Base-by-base conservation (phyloP, 2,888 invertebrate genomes). In the Conops quadrifasciatus region DNA sequence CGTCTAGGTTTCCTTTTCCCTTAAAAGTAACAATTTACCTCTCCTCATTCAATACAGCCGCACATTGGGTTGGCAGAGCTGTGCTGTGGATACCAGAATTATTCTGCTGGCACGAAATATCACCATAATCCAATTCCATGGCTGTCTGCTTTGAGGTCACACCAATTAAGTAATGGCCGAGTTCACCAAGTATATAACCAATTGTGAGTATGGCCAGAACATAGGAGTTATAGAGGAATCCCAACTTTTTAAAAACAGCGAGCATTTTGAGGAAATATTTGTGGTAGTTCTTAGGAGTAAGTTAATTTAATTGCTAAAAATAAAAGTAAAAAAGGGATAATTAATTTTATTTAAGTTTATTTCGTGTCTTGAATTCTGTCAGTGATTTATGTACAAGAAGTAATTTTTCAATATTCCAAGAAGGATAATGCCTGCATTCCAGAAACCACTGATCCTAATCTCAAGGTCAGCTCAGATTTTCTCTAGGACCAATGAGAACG, bases 131-230 rank as follows among this genome's bases (percentile, higher is more conserved):
- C 67, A 95, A 87, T 82, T 94, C 94, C 24, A 91, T 91, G 2
- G 95, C 94, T 53, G 94, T 93, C 78, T 92, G 93, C 83, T 94
- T 94, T 69, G 94, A 94, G 69, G 95, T 95, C 3, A 94, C 94
- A 86, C 94, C 94, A 78, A 95, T 94, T 74, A 95, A 88, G 84
- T 94, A 95, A 85, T 95, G 95, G 36, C 95, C 95, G 75, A 95
- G 87, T 84, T 95, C 95, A 19, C 94, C 95, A 26, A 95, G 87
- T 72, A 95, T 91, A 85, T 95, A 95, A 74, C 94, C 94, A 67
- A 94, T 84, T 67, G 94, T 93, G 72, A 95, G 90, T 75, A 95
- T 87, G 30, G 89, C 92, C 79, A 95, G 87, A 75, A 93, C 94
- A 84, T 94, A 94, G 82, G 91, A 89, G 81, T 91, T 92, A 87